Percentiles rank a stretch among this genome's conserved stretches.
Evolutionary conservation across 2,113 vertebrate genomes (phyloP).

Genomic region (Empidonax alnorum): DNA sequence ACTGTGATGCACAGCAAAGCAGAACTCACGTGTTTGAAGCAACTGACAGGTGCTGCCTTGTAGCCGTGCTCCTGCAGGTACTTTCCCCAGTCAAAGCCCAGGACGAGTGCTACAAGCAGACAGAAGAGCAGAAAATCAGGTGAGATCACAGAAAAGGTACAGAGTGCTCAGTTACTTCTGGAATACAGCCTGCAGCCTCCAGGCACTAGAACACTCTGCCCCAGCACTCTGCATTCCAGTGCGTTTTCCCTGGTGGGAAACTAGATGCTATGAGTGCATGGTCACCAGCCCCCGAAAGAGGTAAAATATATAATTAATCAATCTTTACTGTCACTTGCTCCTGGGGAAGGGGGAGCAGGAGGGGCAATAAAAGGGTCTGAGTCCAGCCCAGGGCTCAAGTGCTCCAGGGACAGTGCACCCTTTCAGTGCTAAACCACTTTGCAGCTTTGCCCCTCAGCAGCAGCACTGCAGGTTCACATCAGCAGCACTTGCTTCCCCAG

Average conservation of each 20-base stretch:
- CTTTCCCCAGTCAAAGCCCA: slow-evolving; percentile 90
- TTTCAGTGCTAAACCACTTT: not conserved
- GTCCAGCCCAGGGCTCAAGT: not conserved
- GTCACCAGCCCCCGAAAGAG: not conserved
- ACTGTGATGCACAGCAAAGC: not conserved
- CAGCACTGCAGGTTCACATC: not conserved
- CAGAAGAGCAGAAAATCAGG: not conserved
- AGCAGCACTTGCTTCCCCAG: not conserved
- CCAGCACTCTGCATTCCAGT: not conserved
- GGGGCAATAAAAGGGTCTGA: not conserved
- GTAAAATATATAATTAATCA: not conserved
- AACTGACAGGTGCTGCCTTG: slow-evolving; percentile 87
- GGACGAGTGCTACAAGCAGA: slow-evolving; percentile 60
- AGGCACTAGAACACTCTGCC: not conserved
- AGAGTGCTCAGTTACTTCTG: not conserved
- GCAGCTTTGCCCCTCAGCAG: not conserved
- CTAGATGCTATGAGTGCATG: rapidly evolving
- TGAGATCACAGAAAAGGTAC: not conserved
- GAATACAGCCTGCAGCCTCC: not conserved
- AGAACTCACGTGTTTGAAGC: slow-evolving; percentile 93
- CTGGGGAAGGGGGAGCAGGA: not conserved
- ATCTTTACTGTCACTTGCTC: not conserved
- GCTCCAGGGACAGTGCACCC: not conserved
- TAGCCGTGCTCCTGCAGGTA: slow-evolving; percentile 87
- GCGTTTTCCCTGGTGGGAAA: not conserved